Evolutionary conservation across 37 sponge, comb jelly and placozoan species (phyloP).

Genomic region (Aphrocallistes beatrix): DNA sequence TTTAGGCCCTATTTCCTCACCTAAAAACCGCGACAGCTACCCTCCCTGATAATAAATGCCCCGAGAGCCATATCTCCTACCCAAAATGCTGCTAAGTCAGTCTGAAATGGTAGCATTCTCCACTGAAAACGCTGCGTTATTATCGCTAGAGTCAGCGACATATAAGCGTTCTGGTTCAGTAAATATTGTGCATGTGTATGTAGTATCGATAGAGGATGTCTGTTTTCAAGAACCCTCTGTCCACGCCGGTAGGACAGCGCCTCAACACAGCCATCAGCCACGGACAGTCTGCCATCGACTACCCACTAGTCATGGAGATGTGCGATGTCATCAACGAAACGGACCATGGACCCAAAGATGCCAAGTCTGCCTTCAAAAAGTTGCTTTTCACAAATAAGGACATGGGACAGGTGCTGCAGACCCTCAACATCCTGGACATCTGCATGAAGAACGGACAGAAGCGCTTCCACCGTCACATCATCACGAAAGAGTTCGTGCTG

Average conservation of each 20-base stretch:
- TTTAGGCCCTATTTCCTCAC: too few species aligned
- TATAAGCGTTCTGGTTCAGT: too few species aligned
- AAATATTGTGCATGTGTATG: too few species aligned
- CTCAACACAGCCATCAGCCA: constrained; percentile 52
- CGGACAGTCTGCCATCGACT: constrained; percentile 63
- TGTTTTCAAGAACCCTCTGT: background rate
- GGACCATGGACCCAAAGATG: constrained; percentile 78
- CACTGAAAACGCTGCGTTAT: too few species aligned
- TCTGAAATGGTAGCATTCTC: too few species aligned
- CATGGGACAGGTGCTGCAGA: background rate
- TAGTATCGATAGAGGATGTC: background rate
- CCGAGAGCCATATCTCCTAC: too few species aligned
- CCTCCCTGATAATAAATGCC: too few species aligned
- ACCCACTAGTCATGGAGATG: constrained; percentile 76
- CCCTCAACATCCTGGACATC: constrained; percentile 60
- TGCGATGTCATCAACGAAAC: constrained; percentile 85
- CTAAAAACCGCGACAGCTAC: too few species aligned
- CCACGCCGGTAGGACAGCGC: constrained; percentile 6
- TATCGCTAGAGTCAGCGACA: too few species aligned
- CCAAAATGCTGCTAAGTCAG: too few species aligned
- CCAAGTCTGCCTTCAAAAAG: constrained; percentile 71
- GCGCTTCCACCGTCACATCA: constrained; percentile 70
- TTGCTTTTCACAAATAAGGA: constrained; percentile 50
- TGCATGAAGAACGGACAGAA: constrained; percentile 91
- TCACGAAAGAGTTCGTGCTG: constrained; percentile 71